Evolutionary conservation across 2,113 vertebrate genomes (phyloP).

Genomic region (Sinocyclocheilus maitianheensis): DNA sequence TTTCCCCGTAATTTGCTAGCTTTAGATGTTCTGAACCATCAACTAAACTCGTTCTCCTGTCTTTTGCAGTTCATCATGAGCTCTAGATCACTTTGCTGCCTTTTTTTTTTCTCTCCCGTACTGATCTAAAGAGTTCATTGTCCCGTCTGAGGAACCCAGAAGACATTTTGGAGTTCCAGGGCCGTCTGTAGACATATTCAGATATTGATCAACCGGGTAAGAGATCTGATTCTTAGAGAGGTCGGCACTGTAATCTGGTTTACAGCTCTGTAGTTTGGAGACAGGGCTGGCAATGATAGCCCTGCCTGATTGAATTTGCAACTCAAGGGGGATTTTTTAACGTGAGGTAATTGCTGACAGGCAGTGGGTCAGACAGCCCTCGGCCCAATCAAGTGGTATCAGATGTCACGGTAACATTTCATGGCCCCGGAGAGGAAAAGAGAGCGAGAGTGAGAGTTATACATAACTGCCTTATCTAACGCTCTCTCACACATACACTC

Average conservation of each 20-base stretch:
- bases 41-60: slow-evolving; percentile 17
- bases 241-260: slow-evolving; percentile 45
- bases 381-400: slow-evolving; percentile 64
- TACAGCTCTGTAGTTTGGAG: slow-evolving; percentile 60
- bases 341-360: slow-evolving; percentile 71
- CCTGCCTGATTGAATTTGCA: slow-evolving; percentile 67
- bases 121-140: slow-evolving; percentile 33
- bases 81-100: not conserved
- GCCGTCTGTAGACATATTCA: slow-evolving; percentile 53
- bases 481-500: slow-evolving; percentile 21
- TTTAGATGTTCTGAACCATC: slow-evolving; percentile 42
- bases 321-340: slow-evolving; percentile 60
- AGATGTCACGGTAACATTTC: slow-evolving; percentile 66
- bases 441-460: slow-evolving; percentile 34
- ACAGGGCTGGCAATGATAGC: slow-evolving; percentile 58
- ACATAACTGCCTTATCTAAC: slow-evolving; percentile 23
- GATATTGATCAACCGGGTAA: slow-evolving; percentile 49
- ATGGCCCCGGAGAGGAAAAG: slow-evolving; percentile 52
- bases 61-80: slow-evolving; percentile 29
- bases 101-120: not conserved
- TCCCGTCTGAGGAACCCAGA: slow-evolving; percentile 39
- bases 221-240: slow-evolving; percentile 55
- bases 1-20: slow-evolving; percentile 13
- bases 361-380: slow-evolving; percentile 64
- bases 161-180: slow-evolving; percentile 38